phyloP scores from a whole-genome alignment of 1,140 invertebrate genomes.

The Battus philenor region DNA sequence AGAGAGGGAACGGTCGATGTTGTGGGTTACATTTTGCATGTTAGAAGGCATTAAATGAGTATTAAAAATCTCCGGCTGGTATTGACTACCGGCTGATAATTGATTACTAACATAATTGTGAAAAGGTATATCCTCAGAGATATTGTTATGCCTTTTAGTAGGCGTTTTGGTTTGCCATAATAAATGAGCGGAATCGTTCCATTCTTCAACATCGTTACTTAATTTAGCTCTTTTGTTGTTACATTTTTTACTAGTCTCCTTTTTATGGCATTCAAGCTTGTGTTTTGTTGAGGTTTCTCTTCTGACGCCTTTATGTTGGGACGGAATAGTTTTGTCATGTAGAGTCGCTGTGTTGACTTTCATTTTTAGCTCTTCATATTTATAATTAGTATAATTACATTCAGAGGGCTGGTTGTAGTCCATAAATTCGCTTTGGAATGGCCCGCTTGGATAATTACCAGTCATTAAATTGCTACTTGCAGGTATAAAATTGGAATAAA shows the following conservation, averaged over 20 bases:
- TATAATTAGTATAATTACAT: slow-evolving; percentile 63
- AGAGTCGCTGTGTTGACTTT: slow-evolving; percentile 43
- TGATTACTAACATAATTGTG: slow-evolving; percentile 62
- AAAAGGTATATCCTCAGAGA: slow-evolving; percentile 56
- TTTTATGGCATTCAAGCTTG: slow-evolving; percentile 67
- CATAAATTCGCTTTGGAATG: slow-evolving; percentile 60
- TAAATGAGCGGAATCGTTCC: slow-evolving; percentile 50
- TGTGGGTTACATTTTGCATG: slow-evolving; percentile 47
- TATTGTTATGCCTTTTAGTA: slow-evolving; percentile 52
- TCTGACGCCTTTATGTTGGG: slow-evolving; percentile 46
- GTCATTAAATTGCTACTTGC: slow-evolving; percentile 56
- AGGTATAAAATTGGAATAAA: slow-evolving; percentile 68
- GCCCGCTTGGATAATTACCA: slow-evolving; percentile 49
- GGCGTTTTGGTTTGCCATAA: slow-evolving; percentile 60
- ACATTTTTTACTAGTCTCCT: slow-evolving; percentile 63
- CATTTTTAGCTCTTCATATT: slow-evolving; percentile 62
- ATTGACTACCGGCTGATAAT: slow-evolving; percentile 43
- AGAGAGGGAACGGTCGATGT: slow-evolving; percentile 47
- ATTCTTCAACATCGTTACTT: slow-evolving; percentile 53
- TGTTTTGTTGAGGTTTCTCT: slow-evolving; percentile 60
- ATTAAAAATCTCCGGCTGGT: slow-evolving; percentile 63
- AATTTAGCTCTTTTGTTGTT: slow-evolving; percentile 61
- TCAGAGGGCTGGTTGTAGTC: slow-evolving; percentile 62
- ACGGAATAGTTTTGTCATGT: slow-evolving; percentile 48
- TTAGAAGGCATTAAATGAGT: slow-evolving; percentile 58